phyloP scores from a whole-genome alignment of 2,888 invertebrate species.

The Machimus atricapillus region DNA sequence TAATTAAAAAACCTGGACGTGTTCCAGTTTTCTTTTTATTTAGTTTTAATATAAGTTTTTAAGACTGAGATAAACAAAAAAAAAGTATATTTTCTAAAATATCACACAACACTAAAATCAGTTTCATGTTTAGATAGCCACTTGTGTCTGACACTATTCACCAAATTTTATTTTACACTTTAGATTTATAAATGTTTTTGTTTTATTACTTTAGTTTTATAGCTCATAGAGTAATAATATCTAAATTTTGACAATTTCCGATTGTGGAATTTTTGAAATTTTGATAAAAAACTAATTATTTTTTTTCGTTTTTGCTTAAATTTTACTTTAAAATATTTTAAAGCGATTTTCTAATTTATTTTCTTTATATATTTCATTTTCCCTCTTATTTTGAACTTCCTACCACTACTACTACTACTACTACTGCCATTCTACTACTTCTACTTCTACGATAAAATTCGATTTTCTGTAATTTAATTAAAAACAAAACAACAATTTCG shows the following conservation, averaged over 20 bases:
- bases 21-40: not conserved
- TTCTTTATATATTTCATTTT: conserved; percentile 35
- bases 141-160: conserved; percentile 35
- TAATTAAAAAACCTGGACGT: not conserved
- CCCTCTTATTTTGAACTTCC: conserved; percentile 26
- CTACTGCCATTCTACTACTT: not conserved
- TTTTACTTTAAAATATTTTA: conserved; percentile 7
- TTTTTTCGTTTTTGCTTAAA: not conserved
- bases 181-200: not conserved
- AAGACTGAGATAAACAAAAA: not conserved
- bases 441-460: not conserved
- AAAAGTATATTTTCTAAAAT: not conserved
- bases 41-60: not conserved
- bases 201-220: not conserved
- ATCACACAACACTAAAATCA: not conserved
- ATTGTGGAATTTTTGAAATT: not conserved
- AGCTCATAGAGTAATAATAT: not conserved
- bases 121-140: conserved; percentile 23
- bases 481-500: not conserved
- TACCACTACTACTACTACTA: conserved; percentile 4
- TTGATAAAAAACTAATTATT: not conserved
- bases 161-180: not conserved
- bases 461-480: not conserved
- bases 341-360: conserved; percentile 17
- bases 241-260: not conserved